A percentile compares a stretch with the other conserved stretches of the same genome.
Evolutionary conservation across 1,140 invertebrate species (phyloP).

Genomic region (Octopus bimaculoides): DNA sequence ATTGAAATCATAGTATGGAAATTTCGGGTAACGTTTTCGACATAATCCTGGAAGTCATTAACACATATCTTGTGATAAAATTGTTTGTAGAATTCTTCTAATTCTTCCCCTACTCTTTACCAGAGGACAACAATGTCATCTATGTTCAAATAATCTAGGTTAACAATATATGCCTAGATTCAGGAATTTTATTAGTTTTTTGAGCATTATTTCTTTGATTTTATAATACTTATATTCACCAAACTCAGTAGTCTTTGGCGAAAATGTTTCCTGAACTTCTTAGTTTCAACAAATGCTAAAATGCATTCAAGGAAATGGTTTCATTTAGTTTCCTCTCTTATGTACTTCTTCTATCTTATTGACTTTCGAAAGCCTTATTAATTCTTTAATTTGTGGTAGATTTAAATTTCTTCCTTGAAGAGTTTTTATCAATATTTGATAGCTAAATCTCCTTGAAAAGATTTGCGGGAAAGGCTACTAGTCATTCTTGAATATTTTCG

Average conservation of each 20-base stretch:
- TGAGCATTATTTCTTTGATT: background rate
- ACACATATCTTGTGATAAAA: slow-evolving; percentile 4
- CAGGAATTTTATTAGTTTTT: background rate
- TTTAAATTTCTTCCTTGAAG: background rate
- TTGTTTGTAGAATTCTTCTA: background rate
- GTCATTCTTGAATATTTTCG: background rate
- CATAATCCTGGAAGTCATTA: background rate
- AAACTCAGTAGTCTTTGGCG: background rate
- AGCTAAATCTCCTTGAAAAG: background rate
- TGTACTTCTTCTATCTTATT: background rate
- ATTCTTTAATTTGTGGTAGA: background rate
- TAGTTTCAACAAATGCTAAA: background rate
- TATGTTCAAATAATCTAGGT: background rate
- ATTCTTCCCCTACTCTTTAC: background rate
- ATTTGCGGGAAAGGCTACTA: background rate
- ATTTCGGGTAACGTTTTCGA: background rate
- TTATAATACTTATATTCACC: background rate
- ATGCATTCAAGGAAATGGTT: background rate
- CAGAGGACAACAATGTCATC: background rate
- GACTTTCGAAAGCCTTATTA: background rate
- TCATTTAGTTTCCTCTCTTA: background rate
- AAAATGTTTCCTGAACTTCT: background rate
- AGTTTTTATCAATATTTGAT: background rate
- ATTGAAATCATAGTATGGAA: background rate
- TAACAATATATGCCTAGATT: background rate